phyloP scores from a whole-genome alignment of 1,140 invertebrate genomes.

The Ridgeia piscesae region DNA sequence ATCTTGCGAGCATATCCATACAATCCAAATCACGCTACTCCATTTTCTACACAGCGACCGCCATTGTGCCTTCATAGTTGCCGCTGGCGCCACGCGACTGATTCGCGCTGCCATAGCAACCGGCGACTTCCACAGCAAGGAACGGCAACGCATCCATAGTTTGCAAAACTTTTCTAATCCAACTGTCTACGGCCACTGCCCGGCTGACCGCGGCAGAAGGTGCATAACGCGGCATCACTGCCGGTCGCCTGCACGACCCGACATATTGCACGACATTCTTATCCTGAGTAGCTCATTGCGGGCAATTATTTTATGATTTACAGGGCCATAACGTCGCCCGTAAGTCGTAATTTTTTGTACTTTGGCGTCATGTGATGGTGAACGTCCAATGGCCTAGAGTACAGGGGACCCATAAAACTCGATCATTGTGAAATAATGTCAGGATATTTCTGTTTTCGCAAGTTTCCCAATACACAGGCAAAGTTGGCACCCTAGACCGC shows the following conservation, averaged over 20 bases:
- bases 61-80: not conserved
- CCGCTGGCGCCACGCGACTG: too few relatives aligned
- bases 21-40: not conserved
- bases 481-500: not conserved
- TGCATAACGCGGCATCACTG: not conserved
- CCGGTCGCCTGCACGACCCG: not conserved
- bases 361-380: not conserved
- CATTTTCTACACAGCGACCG: not conserved
- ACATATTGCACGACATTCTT: not conserved
- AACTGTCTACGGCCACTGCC: not conserved
- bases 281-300: not conserved
- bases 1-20: not conserved
- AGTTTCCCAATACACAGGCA: not conserved
- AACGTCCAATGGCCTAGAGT: not conserved
- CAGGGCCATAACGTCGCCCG: not conserved
- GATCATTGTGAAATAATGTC: slow-evolving; percentile 6
- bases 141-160: not conserved
- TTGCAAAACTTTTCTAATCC: not conserved
- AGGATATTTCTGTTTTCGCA: slow-evolving; percentile 5
- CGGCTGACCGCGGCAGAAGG: not conserved
- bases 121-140: not conserved
- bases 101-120: not conserved
- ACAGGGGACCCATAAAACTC: not conserved
- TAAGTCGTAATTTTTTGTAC: slow-evolving; percentile 6
- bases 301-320: slow-evolving; percentile 6